Percentiles rank a stretch among this genome's conserved stretches.
These are phyloP conservation scores for Clunio marinus DNA, from an alignment of 2,888 invertebrate species.

Conservation along the genomic window DNA sequence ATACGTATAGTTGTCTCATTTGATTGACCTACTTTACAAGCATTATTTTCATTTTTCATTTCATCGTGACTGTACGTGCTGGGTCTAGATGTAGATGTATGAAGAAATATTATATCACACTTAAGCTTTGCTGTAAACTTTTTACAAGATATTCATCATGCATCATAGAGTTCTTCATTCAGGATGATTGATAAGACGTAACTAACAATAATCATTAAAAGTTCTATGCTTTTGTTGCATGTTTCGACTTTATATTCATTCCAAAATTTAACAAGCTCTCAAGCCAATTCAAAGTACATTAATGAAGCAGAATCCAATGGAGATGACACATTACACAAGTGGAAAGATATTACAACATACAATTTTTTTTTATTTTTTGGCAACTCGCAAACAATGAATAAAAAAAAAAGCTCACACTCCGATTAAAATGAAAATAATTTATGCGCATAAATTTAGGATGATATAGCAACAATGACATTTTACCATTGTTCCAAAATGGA, in stretches of 20 bases:
- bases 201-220: too few relatives aligned
- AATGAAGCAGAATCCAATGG: neutral
- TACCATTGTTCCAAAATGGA: conserved; percentile 12
- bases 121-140: neutral
- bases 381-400: conserved; percentile 18
- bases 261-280: neutral
- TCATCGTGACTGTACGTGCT: conserved; percentile 38
- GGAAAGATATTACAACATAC: neutral
- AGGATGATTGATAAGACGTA: too few relatives aligned
- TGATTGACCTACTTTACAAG: conserved; percentile 39
- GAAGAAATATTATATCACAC: conserved; percentile 38
- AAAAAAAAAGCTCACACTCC: neutral
- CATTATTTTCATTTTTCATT: conserved; percentile 38
- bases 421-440: conserved; percentile 25
- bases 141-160: neutral
- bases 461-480: conserved; percentile 16
- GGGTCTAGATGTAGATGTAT: conserved; percentile 36
- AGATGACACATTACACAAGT: neutral
- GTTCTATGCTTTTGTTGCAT: too few relatives aligned
- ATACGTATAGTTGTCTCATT: conserved; percentile 37
- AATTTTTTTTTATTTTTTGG: conserved; percentile 2
- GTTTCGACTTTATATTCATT: neutral
- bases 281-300: neutral
- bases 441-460: conserved; percentile 10
- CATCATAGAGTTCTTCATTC: conserved; percentile 8